These are phyloP conservation scores for Mimachlamys varia DNA, from an alignment of 2,888 invertebrate genomes.

Conservation along the genomic window DNA sequence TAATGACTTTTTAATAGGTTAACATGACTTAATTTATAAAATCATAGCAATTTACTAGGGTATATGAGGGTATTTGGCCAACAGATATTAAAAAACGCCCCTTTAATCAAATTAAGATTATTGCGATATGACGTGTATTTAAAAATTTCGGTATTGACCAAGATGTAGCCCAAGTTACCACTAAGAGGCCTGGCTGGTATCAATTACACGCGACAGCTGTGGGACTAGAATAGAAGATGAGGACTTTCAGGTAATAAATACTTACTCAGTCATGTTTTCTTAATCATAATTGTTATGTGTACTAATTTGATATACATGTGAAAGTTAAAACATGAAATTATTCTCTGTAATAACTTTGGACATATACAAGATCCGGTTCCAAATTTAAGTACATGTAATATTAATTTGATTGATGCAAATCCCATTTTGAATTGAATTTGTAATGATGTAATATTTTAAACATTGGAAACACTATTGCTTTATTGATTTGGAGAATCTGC, in stretches of 20 bases:
- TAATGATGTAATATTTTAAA: not conserved
- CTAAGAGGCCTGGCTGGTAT: not conserved
- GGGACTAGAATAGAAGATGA: not conserved
- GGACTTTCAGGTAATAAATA: not conserved
- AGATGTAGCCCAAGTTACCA: not conserved
- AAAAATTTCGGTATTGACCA: not conserved
- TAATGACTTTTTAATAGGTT: too few species aligned
- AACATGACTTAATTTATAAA: too few species aligned
- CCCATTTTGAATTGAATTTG: not conserved
- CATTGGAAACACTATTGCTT: not conserved
- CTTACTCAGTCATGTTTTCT: too few species aligned
- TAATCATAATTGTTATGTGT: too few species aligned
- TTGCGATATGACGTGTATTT: not conserved
- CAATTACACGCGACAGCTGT: constrained; percentile 3
- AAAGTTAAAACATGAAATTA: too few species aligned
- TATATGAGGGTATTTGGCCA: not conserved
- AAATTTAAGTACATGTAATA: too few species aligned
- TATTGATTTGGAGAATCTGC: not conserved
- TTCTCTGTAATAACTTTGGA: too few species aligned
- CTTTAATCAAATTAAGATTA: not conserved
- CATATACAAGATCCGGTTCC: too few species aligned
- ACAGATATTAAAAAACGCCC: not conserved
- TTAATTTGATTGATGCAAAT: too few species aligned
- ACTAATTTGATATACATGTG: too few species aligned
- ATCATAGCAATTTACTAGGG: not conserved